A percentile compares a stretch with the other conserved stretches of the same genome.
These are phyloP conservation scores for Temnothorax longispinosus DNA, from an alignment of 1,140 invertebrate genomes.

Conservation along the genomic window DNA sequence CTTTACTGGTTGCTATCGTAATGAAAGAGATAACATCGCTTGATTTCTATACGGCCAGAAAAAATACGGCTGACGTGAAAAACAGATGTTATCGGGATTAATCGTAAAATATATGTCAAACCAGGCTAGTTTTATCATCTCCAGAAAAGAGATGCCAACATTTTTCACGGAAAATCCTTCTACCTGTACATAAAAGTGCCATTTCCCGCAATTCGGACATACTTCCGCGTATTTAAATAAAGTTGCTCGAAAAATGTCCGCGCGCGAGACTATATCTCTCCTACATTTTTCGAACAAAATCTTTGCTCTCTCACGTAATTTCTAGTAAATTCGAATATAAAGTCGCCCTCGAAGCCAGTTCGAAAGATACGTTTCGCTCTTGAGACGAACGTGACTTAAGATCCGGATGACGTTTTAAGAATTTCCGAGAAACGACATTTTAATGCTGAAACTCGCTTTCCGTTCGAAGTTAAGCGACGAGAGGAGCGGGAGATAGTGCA, in stretches of 20 bases:
- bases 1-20: background rate
- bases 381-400: conserved; percentile 39
- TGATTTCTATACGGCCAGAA: conserved; percentile 14
- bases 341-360: conserved; percentile 2
- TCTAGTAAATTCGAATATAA: conserved; percentile 41
- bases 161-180: conserved; percentile 33
- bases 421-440: conserved; percentile 43
- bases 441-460: conserved; percentile 38
- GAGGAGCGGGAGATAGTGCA: conserved; percentile 29
- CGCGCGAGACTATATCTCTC: conserved; percentile 8
- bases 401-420: conserved; percentile 51
- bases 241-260: background rate
- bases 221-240: conserved; percentile 2
- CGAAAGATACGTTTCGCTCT: background rate
- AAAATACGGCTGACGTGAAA: conserved; percentile 40
- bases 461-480: conserved; percentile 14
- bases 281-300: background rate
- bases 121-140: background rate
- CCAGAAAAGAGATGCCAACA: conserved; percentile 6
- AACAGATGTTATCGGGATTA: conserved; percentile 42
- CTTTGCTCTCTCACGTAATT: conserved; percentile 4
- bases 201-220: conserved; percentile 27
- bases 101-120: conserved; percentile 48
- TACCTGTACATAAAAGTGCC: background rate
- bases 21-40: conserved; percentile 33